These are phyloP conservation scores for Zapus hudsonius DNA, from an alignment of 2,113 vertebrate genomes.

Conservation along the genomic window DNA sequence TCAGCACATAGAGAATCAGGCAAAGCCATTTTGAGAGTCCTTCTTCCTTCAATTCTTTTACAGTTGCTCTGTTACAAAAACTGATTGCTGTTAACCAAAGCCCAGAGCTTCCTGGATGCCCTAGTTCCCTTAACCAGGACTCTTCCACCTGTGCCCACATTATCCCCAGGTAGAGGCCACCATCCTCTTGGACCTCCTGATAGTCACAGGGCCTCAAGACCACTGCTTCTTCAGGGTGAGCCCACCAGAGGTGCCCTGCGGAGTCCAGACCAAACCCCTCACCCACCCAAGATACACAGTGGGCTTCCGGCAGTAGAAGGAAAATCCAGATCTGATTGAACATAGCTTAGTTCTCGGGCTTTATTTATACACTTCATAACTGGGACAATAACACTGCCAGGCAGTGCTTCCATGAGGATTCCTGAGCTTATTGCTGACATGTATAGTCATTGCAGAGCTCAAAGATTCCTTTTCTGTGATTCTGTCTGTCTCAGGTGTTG, in stretches of 20 bases:
- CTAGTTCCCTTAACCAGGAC: too few relatives aligned
- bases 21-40: too few relatives aligned
- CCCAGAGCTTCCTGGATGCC: too few relatives aligned
- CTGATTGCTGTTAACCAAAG: too few relatives aligned
- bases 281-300: neutral
- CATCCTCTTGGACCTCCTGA: neutral
- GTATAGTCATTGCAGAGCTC: rapidly evolving
- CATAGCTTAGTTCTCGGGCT: neutral
- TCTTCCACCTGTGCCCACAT: too few relatives aligned
- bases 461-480: rapidly evolving
- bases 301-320: neutral
- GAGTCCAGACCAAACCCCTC: neutral
- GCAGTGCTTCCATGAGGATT: rapidly evolving
- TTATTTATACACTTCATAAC: neutral
- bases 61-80: too few relatives aligned
- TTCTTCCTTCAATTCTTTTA: too few relatives aligned
- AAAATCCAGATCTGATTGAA: neutral
- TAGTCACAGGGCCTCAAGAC: rapidly evolving
- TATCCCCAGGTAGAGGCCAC: neutral
- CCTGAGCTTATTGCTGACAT: neutral
- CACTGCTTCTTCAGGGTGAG: neutral
- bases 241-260: neutral
- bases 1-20: too few relatives aligned
- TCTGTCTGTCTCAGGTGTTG: neutral
- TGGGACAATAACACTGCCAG: rapidly evolving